These are phyloP conservation scores for Nomada fucata DNA, from an alignment of 2,888 invertebrate genomes.

Conservation along the genomic window DNA sequence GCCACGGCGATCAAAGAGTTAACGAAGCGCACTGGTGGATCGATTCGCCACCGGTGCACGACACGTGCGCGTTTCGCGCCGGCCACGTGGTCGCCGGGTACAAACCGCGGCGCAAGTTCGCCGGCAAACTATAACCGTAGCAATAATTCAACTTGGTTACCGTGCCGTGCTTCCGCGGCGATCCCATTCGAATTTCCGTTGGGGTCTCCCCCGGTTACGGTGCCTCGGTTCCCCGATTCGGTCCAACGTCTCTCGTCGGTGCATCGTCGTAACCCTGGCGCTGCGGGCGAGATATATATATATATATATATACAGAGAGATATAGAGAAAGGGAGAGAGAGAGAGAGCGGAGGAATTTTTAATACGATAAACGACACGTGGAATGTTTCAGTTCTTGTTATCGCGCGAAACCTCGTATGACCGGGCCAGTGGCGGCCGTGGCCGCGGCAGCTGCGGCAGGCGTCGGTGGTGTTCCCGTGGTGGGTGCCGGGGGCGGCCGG, in stretches of 20 bases:
- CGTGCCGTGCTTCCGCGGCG: not conserved
- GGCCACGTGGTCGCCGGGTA: conserved; percentile 61
- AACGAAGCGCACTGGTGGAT: conserved; percentile 48
- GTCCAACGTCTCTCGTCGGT: conserved; percentile 11
- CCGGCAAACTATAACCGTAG: conserved; percentile 23
- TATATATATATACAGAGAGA: no score
- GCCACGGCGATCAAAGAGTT: conserved; percentile 55
- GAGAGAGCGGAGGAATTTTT: not conserved
- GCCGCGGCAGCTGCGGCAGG: conserved; percentile 90
- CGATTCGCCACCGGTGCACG: conserved; percentile 53
- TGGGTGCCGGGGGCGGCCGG: conserved; percentile 87
- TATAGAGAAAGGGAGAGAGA: no score
- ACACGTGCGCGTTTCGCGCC: conserved; percentile 58
- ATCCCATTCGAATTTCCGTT: no score
- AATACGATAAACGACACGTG: not conserved
- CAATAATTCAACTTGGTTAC: conserved; percentile 45
- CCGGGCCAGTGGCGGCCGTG: conserved; percentile 87
- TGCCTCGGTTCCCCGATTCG: not conserved
- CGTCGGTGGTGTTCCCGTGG: conserved; percentile 94
- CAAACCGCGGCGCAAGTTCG: conserved; percentile 29
- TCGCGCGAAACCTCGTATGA: conserved; percentile 89
- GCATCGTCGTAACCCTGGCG: conserved; percentile 5
- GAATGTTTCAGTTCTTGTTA: conserved; percentile 83
- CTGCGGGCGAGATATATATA: no score
- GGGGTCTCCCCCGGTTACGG: no score